Evolutionary conservation across 1,140 invertebrate species (phyloP).

Genomic region (Platyscapa corneri): DNA sequence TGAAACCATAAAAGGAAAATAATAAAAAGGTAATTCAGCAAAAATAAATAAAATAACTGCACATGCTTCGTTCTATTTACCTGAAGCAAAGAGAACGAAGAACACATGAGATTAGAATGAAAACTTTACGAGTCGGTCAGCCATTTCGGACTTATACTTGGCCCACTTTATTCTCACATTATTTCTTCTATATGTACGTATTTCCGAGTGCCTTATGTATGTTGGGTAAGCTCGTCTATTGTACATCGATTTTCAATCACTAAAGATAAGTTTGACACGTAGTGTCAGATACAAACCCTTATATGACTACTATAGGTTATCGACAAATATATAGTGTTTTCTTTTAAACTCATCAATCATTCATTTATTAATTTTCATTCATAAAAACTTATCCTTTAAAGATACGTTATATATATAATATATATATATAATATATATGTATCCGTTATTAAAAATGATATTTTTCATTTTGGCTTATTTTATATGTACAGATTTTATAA

Average conservation of each 20-base stretch:
- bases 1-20: not conserved
- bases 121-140: slow-evolving; percentile 29
- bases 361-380: not conserved
- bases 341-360: not conserved
- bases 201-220: slow-evolving; percentile 28
- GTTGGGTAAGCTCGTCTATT: slow-evolving; percentile 9
- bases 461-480: too few species aligned
- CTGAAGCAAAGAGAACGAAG: slow-evolving; percentile 10
- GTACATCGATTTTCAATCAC: slow-evolving; percentile 61
- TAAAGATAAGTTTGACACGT: slow-evolving; percentile 29
- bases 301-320: not conserved
- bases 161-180: slow-evolving; percentile 23
- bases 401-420: too few species aligned
- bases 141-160: not conserved
- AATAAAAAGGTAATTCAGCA: not conserved
- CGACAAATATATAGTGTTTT: not conserved
- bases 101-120: slow-evolving; percentile 38
- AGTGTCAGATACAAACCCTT: not conserved
- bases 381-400: not conserved
- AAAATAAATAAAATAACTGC: not conserved
- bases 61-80: slow-evolving; percentile 2
- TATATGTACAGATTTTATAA: too few species aligned
- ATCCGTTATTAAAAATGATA: too few species aligned
- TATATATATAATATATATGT: too few species aligned
- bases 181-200: not conserved